Base-by-base conservation (phyloP, 2,797 vertebrate genomes). In the Emydoidea blandingii region DNA sequence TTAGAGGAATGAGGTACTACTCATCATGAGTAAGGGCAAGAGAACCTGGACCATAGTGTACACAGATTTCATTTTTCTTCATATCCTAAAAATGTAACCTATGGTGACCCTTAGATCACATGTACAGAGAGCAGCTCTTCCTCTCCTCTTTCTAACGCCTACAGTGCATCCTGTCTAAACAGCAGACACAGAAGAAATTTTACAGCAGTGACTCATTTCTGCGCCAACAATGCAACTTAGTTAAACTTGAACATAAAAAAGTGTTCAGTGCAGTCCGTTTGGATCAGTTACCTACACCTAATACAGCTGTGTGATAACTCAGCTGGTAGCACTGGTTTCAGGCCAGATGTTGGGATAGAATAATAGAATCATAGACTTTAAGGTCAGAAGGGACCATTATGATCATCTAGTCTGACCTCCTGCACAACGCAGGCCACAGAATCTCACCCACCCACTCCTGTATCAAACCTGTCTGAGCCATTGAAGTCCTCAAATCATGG, bases 131-230 rank as follows among this genome's bases (percentile, higher is more conserved):
- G 85, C 97, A 98, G 94, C 93, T 97, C 91, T 98, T 98, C 98
- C 98, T 98, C 97, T 96, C 97, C 97, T 97, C 98, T 96, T 96
- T 79, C 88, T 93, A 98, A 97, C 41, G 78, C 97, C 98, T 98
- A 93, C 95, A 95, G 62, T 9, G 81, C 94, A 98, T 98, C 98
- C 98, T 98, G 98, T 98, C 97, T 91, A 95, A 98, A 97, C 92
- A 96, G 97, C 96, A 97, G 97, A 98, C 95, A 96, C 97, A 96
- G 95, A 98, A 98, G 96, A 97, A 97, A 98, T 98, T 98, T 97
- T 96, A 97, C 85, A 92, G 95, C 0, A 23, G 82, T 98, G 98
- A 98, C 96, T 98, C 98, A 98, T 94, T 97, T 94, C 96, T 97
- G 94, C 82, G 94, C 81, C 92, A 96, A 95, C 97, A 97, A 97